Evolutionary conservation across 2,888 invertebrate genomes (phyloP).

Genomic region (Eudemis profundana): DNA sequence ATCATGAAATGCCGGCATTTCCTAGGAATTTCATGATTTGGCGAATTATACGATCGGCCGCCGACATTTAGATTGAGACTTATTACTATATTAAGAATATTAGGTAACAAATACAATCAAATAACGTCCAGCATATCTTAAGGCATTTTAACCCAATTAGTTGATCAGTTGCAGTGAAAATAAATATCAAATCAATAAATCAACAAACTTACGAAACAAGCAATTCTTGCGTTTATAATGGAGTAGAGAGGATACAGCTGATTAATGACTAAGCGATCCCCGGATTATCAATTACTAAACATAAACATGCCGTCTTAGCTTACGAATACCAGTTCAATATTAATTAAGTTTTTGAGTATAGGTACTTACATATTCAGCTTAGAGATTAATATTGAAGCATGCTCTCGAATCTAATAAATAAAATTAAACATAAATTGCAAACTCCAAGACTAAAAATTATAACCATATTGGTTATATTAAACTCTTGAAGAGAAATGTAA

Average conservation of each 20-base stretch:
- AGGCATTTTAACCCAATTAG: neutral
- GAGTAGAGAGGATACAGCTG: neutral
- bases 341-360: conserved; percentile 3
- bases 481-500: neutral
- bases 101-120: no score
- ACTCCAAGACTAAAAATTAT: neutral
- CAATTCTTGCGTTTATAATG: neutral
- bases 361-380: neutral
- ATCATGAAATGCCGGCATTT: no score
- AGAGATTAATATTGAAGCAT: neutral
- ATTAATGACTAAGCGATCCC: conserved; percentile 11
- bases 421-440: conserved; percentile 8
- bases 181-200: conserved; percentile 6
- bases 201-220: conserved; percentile 1
- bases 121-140: no score
- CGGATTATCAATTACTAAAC: conserved; percentile 6
- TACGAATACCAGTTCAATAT: neutral
- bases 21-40: no score
- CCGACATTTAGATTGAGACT: no score
- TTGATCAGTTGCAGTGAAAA: neutral
- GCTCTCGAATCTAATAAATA: neutral
- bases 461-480: neutral
- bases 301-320: neutral
- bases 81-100: no score
- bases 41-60: no score